Evolutionary conservation across 2,113 vertebrate species (phyloP).

Genomic region (Choloepus hoffmanni): DNA sequence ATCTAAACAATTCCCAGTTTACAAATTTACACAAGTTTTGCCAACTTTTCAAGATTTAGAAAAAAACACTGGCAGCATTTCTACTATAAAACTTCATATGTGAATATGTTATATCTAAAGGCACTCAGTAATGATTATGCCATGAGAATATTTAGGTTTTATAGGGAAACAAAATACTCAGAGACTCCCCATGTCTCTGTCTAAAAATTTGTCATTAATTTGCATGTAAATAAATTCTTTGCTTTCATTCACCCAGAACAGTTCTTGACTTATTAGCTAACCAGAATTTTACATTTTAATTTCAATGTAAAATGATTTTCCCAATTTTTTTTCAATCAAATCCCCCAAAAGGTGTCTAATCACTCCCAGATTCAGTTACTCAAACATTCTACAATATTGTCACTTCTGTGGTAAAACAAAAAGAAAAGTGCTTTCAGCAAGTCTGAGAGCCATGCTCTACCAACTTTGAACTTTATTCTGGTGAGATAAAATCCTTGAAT

Average conservation of each 20-base stretch:
- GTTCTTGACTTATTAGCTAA: conserved; percentile 27
- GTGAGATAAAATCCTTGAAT: neutral
- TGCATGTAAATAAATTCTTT: conserved; percentile 57
- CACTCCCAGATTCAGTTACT: conserved; percentile 48
- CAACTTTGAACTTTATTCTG: conserved; percentile 50
- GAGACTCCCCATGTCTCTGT: neutral
- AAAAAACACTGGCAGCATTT: neutral
- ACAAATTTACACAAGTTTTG: conserved; percentile 34
- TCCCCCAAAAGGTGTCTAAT: conserved; percentile 62
- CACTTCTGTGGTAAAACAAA: conserved; percentile 54
- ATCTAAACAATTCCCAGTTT: conserved; percentile 19
- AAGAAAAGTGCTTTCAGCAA: conserved; percentile 11
- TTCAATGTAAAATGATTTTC: conserved; percentile 59
- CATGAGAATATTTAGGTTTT: conserved; percentile 48
- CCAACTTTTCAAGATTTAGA: conserved; percentile 52
- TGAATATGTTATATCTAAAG: neutral
- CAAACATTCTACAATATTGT: conserved; percentile 58
- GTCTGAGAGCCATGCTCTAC: neutral
- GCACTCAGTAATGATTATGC: conserved; percentile 37
- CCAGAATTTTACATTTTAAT: conserved; percentile 55
- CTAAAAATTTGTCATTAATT: conserved; percentile 59
- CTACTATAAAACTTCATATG: neutral
- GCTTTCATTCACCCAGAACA: conserved; percentile 66
- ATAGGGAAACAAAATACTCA: conserved; percentile 49
- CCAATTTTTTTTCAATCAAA: conserved; percentile 52